Conservation (phyloP, 2,113 vertebrate genomes). For the Campylomormyrus tamandua region DNA sequence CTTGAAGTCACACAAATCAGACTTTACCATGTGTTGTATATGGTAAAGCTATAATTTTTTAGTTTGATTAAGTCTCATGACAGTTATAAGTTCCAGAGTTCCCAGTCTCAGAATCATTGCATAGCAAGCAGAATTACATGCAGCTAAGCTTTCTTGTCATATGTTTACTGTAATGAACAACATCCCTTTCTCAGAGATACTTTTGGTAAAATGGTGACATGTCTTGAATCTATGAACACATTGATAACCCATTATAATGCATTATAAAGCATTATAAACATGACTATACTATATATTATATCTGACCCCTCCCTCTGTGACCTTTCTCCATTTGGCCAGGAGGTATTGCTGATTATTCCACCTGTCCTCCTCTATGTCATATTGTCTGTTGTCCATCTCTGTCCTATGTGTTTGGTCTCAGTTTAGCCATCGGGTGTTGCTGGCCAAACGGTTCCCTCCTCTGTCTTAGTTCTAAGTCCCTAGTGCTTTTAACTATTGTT, state of each 20-base stretch:
- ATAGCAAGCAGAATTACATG: neutral
- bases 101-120: neutral
- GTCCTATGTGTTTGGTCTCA: no score
- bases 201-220: neutral
- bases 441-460: no score
- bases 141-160: neutral
- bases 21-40: neutral
- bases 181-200: neutral
- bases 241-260: neutral
- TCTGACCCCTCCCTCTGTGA: no score
- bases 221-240: neutral
- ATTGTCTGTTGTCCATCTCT: no score
- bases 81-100: neutral
- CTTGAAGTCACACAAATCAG: neutral
- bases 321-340: no score
- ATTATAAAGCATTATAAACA: neutral
- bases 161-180: neutral
- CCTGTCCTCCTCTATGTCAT: no score
- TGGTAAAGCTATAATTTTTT: neutral
- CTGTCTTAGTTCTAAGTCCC: no score
- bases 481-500: no score
- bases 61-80: neutral
- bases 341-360: no score
- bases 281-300: neutral
- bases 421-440: no score